phyloP scores from a whole-genome alignment of 1,140 invertebrate species.

The Heliconius himera region DNA sequence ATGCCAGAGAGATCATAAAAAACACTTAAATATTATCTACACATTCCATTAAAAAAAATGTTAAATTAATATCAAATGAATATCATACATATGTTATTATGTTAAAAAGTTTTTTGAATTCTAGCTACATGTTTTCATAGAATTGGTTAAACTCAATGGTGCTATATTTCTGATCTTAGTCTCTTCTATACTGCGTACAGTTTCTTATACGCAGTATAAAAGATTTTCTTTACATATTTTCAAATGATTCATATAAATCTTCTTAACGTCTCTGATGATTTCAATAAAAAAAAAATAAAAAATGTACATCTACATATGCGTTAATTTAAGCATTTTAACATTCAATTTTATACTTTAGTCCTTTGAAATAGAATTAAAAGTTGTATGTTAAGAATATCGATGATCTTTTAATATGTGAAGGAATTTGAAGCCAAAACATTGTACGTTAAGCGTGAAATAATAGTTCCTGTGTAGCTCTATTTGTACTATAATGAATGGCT shows the following conservation, averaged over 20 bases:
- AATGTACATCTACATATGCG: neutral
- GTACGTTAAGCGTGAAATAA: conserved; percentile 45
- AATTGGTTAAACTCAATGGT: no score
- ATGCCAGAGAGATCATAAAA: no score
- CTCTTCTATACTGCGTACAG: neutral
- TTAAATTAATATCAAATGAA: no score
- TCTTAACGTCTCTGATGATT: neutral
- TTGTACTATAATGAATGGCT: conserved; percentile 35
- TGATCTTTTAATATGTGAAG: conserved; percentile 12
- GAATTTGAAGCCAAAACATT: conserved; percentile 27
- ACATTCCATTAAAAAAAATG: no score
- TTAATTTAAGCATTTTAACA: neutral
- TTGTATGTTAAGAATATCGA: neutral
- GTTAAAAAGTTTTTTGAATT: no score
- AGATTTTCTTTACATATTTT: neutral
- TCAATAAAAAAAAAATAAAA: neutral
- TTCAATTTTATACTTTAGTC: neutral
- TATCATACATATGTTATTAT: no score
- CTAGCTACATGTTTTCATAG: no score
- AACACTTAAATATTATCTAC: no score
- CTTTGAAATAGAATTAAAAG: neutral
- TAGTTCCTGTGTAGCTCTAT: conserved; percentile 28
- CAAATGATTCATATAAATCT: neutral
- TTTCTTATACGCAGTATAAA: neutral
- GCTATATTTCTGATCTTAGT: no score